These are phyloP conservation scores for Sminthopsis crassicaudata DNA, from an alignment of 2,113 vertebrate genomes.

Conservation along the genomic window DNA sequence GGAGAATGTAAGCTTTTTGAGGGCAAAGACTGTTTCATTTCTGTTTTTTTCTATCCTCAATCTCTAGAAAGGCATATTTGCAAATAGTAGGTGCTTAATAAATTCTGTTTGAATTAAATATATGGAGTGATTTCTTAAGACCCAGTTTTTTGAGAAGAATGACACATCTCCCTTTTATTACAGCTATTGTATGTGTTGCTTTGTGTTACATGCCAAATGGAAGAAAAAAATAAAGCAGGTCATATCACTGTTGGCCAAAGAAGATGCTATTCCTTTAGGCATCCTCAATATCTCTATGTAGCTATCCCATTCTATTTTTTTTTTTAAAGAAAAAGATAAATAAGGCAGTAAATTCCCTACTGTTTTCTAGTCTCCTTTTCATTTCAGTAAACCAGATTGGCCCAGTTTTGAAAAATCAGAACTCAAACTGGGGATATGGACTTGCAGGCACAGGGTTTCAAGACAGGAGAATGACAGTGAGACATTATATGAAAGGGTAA, in stretches of 20 bases:
- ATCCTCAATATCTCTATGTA: not conserved
- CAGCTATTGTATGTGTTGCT: not conserved
- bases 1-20: not conserved
- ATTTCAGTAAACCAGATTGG: not conserved
- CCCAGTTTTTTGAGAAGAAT: not conserved
- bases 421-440: not conserved
- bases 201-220: not conserved
- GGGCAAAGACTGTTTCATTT: not conserved
- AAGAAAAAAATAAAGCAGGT: not conserved
- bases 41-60: not conserved
- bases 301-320: not conserved
- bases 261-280: not conserved
- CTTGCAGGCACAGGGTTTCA: not conserved
- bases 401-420: not conserved
- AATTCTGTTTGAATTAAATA: not conserved
- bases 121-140: not conserved
- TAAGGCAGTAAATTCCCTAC: not conserved
- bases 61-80: not conserved
- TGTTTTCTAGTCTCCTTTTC: not conserved
- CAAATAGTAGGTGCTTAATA: not conserved
- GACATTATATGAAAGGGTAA: not conserved
- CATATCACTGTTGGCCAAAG: not conserved
- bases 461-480: not conserved
- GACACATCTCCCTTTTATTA: not conserved
- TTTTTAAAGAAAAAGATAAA: not conserved